Base-by-base conservation (phyloP, 1,140 invertebrate species). In the Caligus rogercresseyi region DNA sequence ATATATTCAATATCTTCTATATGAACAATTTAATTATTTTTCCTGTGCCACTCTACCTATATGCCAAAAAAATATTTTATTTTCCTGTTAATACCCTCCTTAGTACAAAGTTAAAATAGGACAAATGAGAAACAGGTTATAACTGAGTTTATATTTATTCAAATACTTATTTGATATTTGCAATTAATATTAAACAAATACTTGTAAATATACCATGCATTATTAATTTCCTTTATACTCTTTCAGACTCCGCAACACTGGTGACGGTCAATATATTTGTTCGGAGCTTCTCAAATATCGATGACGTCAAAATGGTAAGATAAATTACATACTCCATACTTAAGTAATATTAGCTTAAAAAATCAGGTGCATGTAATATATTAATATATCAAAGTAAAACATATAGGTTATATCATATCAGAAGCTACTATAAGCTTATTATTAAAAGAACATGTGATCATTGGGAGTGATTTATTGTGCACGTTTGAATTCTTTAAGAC, bases 301-400 rank as follows among this genome's bases (percentile, higher is more conserved):
- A 91, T 79, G 89, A 94, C 86, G 90, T 91, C 78, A 89, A 89
- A 82, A 93, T 93, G 89, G 87, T 90, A 86, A 89, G 87, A 16
- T 13, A n/a, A 54, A 20, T 20, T 54, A 20, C 20, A 54, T 54
- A n/a, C n/a, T 51, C n/a, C 13, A n/a, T 13, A 51, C 43, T 51
- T 51, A 13, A 51, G 43, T 51, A 13, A 51, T 13, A 51, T 13
- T 13, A 51, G 43, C n/a, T 51, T 51, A 13, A 51, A 51, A 51
- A 14, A 51, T 51, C 16, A 51, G 43, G n/a, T 13, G n/a, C 43
- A 51, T 14, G 13, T 51, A 51, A 14, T 13, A 51, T 51, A 51
- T 51, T n/a, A 51, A 14, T 51, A 51, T 51, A 51, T 14, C 13
- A 16, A 14, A 51, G 13, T 51, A 51, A 51, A 51, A 14, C 16